Conservation (phyloP, 2,888 invertebrate species). For the Dolichopus griseipennis region DNA sequence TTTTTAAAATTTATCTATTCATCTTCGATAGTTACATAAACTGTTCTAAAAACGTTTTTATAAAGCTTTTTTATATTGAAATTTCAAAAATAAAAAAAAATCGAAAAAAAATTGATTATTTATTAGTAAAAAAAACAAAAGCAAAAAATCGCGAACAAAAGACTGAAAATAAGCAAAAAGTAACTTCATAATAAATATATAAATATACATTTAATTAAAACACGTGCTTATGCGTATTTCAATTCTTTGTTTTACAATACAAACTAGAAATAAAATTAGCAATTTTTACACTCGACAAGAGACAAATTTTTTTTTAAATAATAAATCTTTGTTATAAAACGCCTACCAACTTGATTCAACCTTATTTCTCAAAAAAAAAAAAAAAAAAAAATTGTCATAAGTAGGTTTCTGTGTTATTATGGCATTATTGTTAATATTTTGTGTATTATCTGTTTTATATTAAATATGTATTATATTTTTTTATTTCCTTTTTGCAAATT, state of each 20-base stretch:
- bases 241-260: too few species aligned
- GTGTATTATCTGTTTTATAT: neutral
- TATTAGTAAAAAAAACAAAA: neutral
- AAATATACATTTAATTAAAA: too few species aligned
- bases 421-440: neutral
- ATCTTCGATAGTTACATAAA: too few species aligned
- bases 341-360: neutral
- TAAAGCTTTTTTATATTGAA: too few species aligned
- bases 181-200: too few species aligned
- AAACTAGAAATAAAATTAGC: too few species aligned
- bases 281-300: too few species aligned
- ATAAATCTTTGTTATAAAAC: neutral
- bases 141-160: neutral
- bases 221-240: too few species aligned
- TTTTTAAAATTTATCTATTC: too few species aligned
- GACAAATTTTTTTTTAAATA: neutral
- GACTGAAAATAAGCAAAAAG: too few species aligned
- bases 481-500: neutral
- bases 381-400: neutral
- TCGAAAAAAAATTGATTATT: neutral
- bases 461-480: slow-evolving; percentile 5
- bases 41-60: too few species aligned
- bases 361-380: neutral
- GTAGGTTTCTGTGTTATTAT: neutral
- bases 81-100: too few species aligned